These are phyloP conservation scores for Thymelicus acteon DNA, from an alignment of 2,888 invertebrate genomes.

Conservation along the genomic window DNA sequence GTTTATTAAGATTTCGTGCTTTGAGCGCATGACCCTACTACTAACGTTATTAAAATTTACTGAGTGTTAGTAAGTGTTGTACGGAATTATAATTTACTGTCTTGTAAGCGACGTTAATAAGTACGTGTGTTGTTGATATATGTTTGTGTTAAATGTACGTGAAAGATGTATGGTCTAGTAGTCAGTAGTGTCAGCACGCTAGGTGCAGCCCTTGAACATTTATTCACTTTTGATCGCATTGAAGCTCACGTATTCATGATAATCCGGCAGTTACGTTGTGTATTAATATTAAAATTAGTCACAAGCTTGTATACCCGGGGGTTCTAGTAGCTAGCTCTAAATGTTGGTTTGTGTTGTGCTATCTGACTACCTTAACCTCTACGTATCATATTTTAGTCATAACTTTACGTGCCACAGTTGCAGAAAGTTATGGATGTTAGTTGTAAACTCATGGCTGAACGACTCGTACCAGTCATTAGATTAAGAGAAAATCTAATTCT, in stretches of 20 bases:
- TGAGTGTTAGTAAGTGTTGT: constrained; percentile 69
- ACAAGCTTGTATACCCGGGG: constrained; percentile 40
- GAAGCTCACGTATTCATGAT: constrained; percentile 40
- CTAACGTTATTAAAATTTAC: constrained; percentile 67
- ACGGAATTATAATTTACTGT: constrained; percentile 67
- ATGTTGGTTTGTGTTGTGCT: constrained; percentile 43
- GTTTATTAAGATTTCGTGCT: constrained; percentile 74
- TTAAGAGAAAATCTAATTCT: constrained; percentile 63
- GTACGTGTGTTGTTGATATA: constrained; percentile 54
- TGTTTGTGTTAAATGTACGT: constrained; percentile 53
- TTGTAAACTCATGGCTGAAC: constrained; percentile 71
- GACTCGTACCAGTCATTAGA: constrained; percentile 79
- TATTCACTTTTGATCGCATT: constrained; percentile 43
- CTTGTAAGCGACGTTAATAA: constrained; percentile 54
- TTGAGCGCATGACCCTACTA: constrained; percentile 77
- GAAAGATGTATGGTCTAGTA: constrained; percentile 37
- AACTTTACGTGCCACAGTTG: constrained; percentile 56
- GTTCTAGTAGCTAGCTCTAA: constrained; percentile 42
- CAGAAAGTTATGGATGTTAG: constrained; percentile 58
- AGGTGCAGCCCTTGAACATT: constrained; percentile 46
- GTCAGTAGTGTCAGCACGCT: constrained; percentile 45
- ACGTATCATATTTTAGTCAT: constrained; percentile 37
- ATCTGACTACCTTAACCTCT: constrained; percentile 36
- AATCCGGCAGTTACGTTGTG: constrained; percentile 13
- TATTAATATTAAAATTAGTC: constrained; percentile 40